A percentile compares a stretch with the other conserved stretches of the same genome.
phyloP scores from a whole-genome alignment of 2,888 invertebrate genomes.

The Buathra laborator region DNA sequence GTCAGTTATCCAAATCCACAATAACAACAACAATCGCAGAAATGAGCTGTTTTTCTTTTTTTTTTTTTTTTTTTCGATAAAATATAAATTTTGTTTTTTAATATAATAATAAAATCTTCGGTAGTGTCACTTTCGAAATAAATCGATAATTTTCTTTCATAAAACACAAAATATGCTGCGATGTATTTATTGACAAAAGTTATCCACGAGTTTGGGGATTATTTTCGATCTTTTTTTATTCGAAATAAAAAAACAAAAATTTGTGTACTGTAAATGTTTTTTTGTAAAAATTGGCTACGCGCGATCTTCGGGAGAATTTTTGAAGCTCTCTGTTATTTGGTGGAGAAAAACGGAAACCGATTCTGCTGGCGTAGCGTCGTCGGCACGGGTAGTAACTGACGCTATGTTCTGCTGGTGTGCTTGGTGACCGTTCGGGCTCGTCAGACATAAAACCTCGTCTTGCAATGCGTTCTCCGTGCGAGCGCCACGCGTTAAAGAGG shows the following conservation, averaged over 20 bases:
- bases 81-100: neutral
- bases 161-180: neutral
- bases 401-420: constrained; percentile 39
- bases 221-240: constrained; percentile 1
- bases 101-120: neutral
- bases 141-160: constrained; percentile 19
- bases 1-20: neutral
- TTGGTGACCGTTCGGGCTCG: constrained; percentile 64
- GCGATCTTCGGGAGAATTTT: constrained; percentile 30
- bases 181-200: constrained; percentile 15
- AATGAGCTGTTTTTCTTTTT: neutral
- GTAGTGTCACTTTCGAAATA: constrained; percentile 3
- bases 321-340: neutral
- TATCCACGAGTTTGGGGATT: constrained; percentile 24
- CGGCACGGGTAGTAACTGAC: constrained; percentile 65
- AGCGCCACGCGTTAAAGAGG: constrained; percentile 73
- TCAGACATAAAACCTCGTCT: constrained; percentile 70
- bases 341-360: constrained; percentile 30
- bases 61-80: neutral
- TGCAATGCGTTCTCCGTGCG: constrained; percentile 72
- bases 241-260: neutral
- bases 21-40: constrained; percentile 41
- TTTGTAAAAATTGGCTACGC: constrained; percentile 16
- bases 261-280: neutral
- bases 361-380: constrained; percentile 59